Evolutionary conservation across 2,113 vertebrate species (phyloP).

Genomic region (Aleadryas rufinucha): DNA sequence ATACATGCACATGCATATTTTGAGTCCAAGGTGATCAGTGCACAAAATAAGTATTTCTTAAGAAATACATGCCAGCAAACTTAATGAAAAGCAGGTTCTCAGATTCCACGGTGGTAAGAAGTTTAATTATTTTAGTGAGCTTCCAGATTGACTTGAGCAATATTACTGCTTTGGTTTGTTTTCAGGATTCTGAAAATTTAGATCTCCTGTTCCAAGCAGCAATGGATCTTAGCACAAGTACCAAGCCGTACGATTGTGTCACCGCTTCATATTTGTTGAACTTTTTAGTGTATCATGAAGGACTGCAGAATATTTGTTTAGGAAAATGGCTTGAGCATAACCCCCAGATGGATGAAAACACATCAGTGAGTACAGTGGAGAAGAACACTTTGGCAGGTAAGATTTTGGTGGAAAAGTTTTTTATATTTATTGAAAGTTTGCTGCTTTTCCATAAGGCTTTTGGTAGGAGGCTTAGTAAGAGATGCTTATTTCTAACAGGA

Average conservation of each 20-base stretch:
- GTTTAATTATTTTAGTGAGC: too few relatives aligned
- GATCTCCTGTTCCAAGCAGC: conserved; percentile 79
- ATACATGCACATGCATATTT: not conserved
- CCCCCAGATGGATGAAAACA: not conserved
- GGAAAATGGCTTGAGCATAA: conserved; percentile 22
- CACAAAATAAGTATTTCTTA: not conserved
- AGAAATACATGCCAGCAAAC: not conserved
- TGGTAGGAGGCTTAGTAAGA: not conserved
- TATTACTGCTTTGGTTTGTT: not conserved
- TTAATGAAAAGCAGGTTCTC: not conserved
- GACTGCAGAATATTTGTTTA: conserved; percentile 63
- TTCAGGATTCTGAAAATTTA: conserved; percentile 73
- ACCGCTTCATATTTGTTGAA: conserved; percentile 88
- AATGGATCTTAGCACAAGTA: conserved; percentile 89
- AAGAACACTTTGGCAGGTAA: conserved; percentile 85
- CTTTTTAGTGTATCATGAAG: conserved; percentile 80
- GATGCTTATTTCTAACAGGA: not conserved
- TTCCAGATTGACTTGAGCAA: too few relatives aligned
- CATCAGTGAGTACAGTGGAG: conserved; percentile 69
- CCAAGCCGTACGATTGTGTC: conserved; percentile 91
- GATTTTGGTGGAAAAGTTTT: not conserved
- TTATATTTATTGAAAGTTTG: not conserved
- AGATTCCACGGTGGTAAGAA: not conserved
- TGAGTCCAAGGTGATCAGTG: not conserved
- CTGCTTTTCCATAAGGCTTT: not conserved